Percentiles rank a stretch among this genome's conserved stretches.
These are phyloP conservation scores for Leptinotarsa rubiginosa DNA, from an alignment of 2,888 invertebrate species.

Conservation along the genomic window DNA sequence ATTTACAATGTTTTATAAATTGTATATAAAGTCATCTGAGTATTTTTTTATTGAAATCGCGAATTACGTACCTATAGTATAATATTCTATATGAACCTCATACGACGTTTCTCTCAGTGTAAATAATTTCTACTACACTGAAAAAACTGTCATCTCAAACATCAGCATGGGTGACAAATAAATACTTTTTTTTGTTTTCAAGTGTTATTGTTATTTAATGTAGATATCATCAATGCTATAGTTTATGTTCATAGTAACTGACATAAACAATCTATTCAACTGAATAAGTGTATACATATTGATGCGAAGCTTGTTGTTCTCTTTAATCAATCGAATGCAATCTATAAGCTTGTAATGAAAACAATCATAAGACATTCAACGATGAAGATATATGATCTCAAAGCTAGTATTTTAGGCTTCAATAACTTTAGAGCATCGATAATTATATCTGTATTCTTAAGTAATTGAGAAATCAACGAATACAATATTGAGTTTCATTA, in stretches of 20 bases:
- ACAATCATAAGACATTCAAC: slow-evolving; percentile 26
- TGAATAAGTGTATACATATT: neutral
- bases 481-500: no score
- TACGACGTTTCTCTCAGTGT: slow-evolving; percentile 5
- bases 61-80: neutral
- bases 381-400: neutral
- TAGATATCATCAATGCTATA: neutral
- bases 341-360: slow-evolving; percentile 18
- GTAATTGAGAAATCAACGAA: neutral
- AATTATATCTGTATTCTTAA: neutral
- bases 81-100: neutral
- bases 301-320: slow-evolving; percentile 7
- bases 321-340: slow-evolving; percentile 22
- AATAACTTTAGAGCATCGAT: neutral
- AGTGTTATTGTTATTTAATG: neutral
- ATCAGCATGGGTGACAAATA: neutral
- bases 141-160: neutral
- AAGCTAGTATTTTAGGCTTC: neutral
- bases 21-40: slow-evolving; percentile 18
- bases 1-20: slow-evolving; percentile 15
- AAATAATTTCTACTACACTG: neutral
- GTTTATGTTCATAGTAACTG: neutral
- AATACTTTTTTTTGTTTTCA: neutral
- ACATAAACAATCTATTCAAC: neutral
- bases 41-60: slow-evolving; percentile 17